These are phyloP conservation scores for Drosophila greeni DNA, from an alignment of 2,888 invertebrate genomes.

Conservation along the genomic window DNA sequence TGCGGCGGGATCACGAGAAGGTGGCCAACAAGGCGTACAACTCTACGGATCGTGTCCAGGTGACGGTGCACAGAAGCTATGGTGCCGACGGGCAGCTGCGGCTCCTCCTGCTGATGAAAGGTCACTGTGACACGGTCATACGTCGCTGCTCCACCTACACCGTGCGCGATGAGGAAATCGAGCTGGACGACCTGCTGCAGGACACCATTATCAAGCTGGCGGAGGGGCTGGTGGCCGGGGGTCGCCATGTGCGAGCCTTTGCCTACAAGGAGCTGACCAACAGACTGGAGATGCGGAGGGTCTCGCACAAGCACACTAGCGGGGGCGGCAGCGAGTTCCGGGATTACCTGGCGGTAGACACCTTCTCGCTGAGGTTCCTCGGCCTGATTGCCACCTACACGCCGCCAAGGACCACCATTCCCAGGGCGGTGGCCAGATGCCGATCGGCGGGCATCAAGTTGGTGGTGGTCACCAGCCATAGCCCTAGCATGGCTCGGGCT, in stretches of 20 bases:
- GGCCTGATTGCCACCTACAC: slow-evolving; percentile 50
- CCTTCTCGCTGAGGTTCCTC: slow-evolving; percentile 37
- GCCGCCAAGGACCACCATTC: slow-evolving; percentile 35
- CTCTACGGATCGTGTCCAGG: slow-evolving; percentile 31
- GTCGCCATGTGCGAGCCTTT: slow-evolving; percentile 42
- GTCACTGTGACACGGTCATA: slow-evolving; percentile 30
- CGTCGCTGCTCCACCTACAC: slow-evolving; percentile 27
- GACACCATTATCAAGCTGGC: neutral
- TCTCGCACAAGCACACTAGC: neutral
- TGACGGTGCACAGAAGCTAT: slow-evolving; percentile 39
- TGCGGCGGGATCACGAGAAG: slow-evolving; percentile 35
- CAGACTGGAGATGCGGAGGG: slow-evolving; percentile 11
- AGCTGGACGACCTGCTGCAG: slow-evolving; percentile 6
- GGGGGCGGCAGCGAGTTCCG: slow-evolving; percentile 2
- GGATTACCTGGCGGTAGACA: slow-evolving; percentile 23
- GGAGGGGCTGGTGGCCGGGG: slow-evolving; percentile 12
- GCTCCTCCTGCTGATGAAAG: slow-evolving; percentile 48
- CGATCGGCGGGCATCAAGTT: slow-evolving; percentile 60
- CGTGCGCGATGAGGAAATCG: neutral
- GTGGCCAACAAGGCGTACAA: slow-evolving; percentile 38
- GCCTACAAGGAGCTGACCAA: slow-evolving; percentile 39
- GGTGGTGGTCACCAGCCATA: slow-evolving; percentile 28
- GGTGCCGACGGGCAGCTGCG: neutral
- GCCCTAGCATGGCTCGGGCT: slow-evolving; percentile 13
- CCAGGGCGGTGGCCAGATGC: slow-evolving; percentile 34